Conservation (phyloP, 2,797 vertebrate species). For the Smutsia temminckii region DNA sequence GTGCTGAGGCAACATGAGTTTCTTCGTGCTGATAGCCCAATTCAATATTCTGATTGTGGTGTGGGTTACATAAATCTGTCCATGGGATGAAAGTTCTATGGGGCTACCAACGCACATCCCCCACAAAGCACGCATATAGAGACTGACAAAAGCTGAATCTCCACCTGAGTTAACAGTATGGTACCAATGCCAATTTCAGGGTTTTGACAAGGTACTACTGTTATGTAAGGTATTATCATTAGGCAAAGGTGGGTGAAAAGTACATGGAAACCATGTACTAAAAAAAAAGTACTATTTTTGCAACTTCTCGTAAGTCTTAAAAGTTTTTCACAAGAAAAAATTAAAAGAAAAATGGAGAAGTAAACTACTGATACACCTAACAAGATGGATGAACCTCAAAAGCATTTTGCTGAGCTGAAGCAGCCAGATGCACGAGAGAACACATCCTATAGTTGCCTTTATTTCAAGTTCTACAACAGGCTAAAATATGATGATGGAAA, state of each 20-base stretch:
- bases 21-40: neutral
- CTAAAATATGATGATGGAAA: neutral
- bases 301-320: neutral
- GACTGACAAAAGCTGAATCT: neutral
- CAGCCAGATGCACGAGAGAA: neutral
- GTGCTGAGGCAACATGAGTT: neutral
- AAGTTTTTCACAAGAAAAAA: slow-evolving; percentile 19
- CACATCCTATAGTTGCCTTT: neutral
- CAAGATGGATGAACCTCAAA: neutral
- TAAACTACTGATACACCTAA: neutral
- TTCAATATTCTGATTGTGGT: neutral
- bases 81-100: neutral
- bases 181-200: neutral
- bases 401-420: slow-evolving; percentile 1
- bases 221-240: neutral
- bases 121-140: neutral
- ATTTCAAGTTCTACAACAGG: slow-evolving; percentile 32
- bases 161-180: neutral
- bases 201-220: neutral
- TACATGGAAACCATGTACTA: neutral
- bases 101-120: neutral
- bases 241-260: neutral
- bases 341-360: neutral
- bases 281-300: neutral
- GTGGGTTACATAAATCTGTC: neutral